Percentiles rank a stretch among this genome's conserved stretches.
These are phyloP conservation scores for Dysdera silvatica DNA, from an alignment of 1,140 invertebrate genomes.

Conservation along the genomic window DNA sequence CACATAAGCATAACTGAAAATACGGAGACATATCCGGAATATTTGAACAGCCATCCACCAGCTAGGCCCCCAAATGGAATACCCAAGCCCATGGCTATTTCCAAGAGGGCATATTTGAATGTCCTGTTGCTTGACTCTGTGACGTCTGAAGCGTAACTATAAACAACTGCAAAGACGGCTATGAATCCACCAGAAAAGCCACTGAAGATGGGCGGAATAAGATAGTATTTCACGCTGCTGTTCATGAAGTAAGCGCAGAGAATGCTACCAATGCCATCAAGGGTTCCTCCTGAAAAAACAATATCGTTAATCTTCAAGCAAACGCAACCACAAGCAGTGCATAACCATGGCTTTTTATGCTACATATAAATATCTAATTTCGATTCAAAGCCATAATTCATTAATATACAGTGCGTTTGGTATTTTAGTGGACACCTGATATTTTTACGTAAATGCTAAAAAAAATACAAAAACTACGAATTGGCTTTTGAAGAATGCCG, in stretches of 20 bases:
- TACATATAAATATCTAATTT: too few relatives aligned
- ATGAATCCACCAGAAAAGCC: conserved; percentile 18
- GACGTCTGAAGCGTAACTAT: conserved; percentile 18
- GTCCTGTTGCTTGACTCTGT: neutral
- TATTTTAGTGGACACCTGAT: too few relatives aligned
- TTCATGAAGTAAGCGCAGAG: neutral
- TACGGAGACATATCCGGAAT: neutral
- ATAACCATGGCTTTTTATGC: too few relatives aligned
- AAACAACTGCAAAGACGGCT: conserved; percentile 6
- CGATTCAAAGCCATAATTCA: too few relatives aligned
- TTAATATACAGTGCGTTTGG: too few relatives aligned
- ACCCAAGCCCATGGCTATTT: neutral
- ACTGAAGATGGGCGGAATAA: conserved; percentile 1
- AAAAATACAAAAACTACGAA: too few relatives aligned
- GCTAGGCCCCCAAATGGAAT: neutral
- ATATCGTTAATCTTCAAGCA: neutral
- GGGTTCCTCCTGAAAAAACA: conserved; percentile 1
- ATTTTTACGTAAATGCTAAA: too few relatives aligned
- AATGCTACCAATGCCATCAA: conserved; percentile 6
- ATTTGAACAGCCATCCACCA: conserved; percentile 3
- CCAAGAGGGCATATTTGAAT: conserved; percentile 18
- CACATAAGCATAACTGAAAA: neutral
- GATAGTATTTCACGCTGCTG: conserved; percentile 4
- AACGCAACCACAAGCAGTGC: too few relatives aligned
- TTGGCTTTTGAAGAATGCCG: too few relatives aligned